Evolutionary conservation across 2,888 invertebrate genomes (phyloP), one percentile per base, ranked within the genome.

Genomic region (Tipula lateralis): DNA sequence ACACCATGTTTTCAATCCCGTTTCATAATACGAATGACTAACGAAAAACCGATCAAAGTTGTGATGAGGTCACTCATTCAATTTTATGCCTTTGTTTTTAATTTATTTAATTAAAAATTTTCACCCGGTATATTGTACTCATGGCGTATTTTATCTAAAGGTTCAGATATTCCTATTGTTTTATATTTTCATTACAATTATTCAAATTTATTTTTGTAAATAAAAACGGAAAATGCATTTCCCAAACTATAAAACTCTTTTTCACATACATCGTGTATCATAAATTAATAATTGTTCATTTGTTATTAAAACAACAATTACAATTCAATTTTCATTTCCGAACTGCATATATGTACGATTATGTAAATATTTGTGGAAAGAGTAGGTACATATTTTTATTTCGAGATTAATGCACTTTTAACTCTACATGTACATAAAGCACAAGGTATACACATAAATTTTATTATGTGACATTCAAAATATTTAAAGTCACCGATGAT

Each of bases 251-350:
- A 24, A 66, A 24, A 66, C 19, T 66, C 9, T 9, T 9, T 24
- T 66, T 66, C 66, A 66, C 66, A 66, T 44, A n/a, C n/a, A n/a
- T n/a, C n/a, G n/a, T 7, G 44, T 16, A 44, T 5, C 24, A 66
- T 66, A 24, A 44, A 66, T 66, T 66, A 66, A 9, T 66, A 24
- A 6, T 50, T 0, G 0, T 44, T 50, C 16, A 16, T 50, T 50
- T 50, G 44, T 50, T 66, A 13, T 66, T 66, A 66, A 66, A 66
- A 66, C 24, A 66, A 66, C 66, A 66, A 66, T 66, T 66, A 66
- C 66, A 66, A 66, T 66, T 66, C 24, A 66, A 66, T 66, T 66
- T 66, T 12, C 66, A 19, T 66, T 66, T 66, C 66, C 66, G 66
- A 66, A 66, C 24, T 66, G 66, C 19, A 66, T 66, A 50, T 50